Conservation (phyloP, 2,113 vertebrate genomes). For the Myiozetetes cayanensis region DNA sequence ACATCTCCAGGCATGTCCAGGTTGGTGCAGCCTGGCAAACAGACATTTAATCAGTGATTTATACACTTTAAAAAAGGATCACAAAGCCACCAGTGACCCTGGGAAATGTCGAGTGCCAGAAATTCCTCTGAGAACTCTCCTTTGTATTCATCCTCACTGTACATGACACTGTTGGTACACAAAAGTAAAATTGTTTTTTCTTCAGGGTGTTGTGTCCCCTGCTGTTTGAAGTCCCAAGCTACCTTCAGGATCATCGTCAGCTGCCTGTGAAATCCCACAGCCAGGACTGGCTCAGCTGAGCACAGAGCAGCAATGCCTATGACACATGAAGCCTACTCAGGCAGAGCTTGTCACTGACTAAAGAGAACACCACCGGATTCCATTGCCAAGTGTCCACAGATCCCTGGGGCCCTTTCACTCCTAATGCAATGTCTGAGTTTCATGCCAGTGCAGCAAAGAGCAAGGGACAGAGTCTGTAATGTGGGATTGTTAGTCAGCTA, state of each 20-base stretch:
- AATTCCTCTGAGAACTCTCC: not conserved
- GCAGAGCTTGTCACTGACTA: accelerated
- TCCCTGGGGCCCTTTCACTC: not conserved
- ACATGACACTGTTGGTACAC: not conserved
- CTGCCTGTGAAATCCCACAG: not conserved
- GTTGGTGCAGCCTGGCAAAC: constrained; percentile 37
- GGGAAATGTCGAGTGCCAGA: not conserved
- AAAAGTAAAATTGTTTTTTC: not conserved
- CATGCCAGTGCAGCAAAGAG: not conserved
- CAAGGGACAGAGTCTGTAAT: not conserved
- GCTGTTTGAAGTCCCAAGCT: not conserved
- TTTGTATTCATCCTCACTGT: not conserved
- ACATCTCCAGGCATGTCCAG: constrained; percentile 57
- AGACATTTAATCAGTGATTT: constrained; percentile 1
- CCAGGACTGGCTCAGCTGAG: not conserved
- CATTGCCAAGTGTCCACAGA: accelerated
- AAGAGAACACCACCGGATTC: accelerated
- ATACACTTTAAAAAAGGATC: not conserved
- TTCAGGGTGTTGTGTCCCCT: not conserved
- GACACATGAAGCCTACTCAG: not conserved
- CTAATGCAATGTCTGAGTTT: not conserved
- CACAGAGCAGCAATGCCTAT: not conserved
- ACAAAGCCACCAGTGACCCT: not conserved
- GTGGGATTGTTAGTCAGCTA: not conserved
- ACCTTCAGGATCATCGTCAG: not conserved